Evolutionary conservation across 2,797 vertebrate genomes (phyloP).

Genomic region (Muraenolepis orangiensis): DNA sequence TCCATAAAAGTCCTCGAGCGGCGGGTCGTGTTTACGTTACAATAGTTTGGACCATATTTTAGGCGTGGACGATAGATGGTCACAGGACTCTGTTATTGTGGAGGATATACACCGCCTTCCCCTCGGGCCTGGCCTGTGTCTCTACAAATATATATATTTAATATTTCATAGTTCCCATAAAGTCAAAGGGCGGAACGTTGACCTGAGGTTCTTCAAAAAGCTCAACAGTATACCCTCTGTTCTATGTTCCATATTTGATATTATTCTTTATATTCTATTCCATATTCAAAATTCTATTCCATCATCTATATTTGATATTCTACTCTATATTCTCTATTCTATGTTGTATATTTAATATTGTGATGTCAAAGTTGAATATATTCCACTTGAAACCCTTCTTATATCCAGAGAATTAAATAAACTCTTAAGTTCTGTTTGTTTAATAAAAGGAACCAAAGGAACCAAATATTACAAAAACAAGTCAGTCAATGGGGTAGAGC

Average conservation of each 20-base stretch:
- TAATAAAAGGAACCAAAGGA: not conserved
- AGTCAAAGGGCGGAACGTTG: not conserved
- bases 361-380: too few species aligned
- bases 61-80: constrained; percentile 67
- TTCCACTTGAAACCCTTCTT: not conserved
- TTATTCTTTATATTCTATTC: not conserved
- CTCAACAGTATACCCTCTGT: not conserved
- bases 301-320: too few species aligned
- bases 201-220: not conserved
- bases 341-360: not conserved
- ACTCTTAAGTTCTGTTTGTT: not conserved
- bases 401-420: not conserved
- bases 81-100: constrained; percentile 27
- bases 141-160: too few species aligned
- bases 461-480: not conserved
- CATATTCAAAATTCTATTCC: not conserved
- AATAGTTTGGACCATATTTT: constrained; percentile 73
- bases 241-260: not conserved
- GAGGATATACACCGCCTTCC: not conserved
- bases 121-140: not conserved
- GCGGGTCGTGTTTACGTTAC: constrained; percentile 82
- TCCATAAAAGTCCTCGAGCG: constrained; percentile 86
- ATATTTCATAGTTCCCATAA: constrained; percentile 1
- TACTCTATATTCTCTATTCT: not conserved
- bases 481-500: not conserved